These are phyloP conservation scores for Melanotaenia duboulayi DNA, from an alignment of 2,113 vertebrate genomes.

Conservation along the genomic window DNA sequence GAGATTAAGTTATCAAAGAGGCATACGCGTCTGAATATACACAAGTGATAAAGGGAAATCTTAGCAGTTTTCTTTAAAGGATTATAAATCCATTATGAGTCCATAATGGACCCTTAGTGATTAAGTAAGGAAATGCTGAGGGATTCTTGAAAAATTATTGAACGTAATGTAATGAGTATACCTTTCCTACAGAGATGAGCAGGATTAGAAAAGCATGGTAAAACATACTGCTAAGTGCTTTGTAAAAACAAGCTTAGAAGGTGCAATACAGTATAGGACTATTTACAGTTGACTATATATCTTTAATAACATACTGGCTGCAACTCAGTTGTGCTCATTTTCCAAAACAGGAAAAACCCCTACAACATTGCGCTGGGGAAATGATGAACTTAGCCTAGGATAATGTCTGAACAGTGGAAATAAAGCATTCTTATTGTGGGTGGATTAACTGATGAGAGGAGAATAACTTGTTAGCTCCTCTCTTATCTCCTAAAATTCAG, in stretches of 20 bases:
- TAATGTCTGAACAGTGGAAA: background rate
- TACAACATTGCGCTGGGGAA: background rate
- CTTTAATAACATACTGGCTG: background rate
- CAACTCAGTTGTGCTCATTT: background rate
- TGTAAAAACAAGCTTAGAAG: no score
- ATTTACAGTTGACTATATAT: no score
- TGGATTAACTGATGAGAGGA: background rate
- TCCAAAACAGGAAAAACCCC: background rate
- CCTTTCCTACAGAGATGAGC: background rate
- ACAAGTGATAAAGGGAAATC: background rate
- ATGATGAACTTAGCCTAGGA: background rate
- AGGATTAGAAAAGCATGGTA: no score
- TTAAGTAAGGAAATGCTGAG: slow-evolving; percentile 13
- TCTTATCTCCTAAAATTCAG: background rate
- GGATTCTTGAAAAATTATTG: background rate
- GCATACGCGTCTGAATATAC: slow-evolving; percentile 11
- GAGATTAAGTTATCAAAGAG: slow-evolving; percentile 39
- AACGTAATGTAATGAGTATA: background rate
- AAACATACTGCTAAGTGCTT: no score
- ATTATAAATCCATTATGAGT: background rate
- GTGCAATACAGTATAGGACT: no score
- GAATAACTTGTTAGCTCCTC: background rate
- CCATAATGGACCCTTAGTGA: slow-evolving; percentile 4
- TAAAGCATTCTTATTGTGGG: background rate
- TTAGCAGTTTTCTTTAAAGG: no score